Evolutionary conservation across 1,140 invertebrate species (phyloP).

Genomic region (Theocolax elegans): DNA sequence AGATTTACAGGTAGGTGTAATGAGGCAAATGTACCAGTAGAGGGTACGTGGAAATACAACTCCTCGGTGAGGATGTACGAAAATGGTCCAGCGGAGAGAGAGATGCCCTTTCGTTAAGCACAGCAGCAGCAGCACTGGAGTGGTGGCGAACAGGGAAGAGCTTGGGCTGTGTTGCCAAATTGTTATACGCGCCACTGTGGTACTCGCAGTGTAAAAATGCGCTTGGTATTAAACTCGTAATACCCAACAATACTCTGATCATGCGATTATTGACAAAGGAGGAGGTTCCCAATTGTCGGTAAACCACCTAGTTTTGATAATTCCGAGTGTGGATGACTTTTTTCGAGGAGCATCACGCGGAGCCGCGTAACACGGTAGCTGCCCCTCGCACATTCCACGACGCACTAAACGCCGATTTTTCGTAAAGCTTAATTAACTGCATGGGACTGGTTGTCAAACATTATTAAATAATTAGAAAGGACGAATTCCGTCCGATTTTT

Average conservation of each 20-base stretch:
- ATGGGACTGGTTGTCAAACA: slow-evolving; percentile 16
- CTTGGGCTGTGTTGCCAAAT: slow-evolving; percentile 35
- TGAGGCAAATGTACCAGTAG: too few relatives aligned
- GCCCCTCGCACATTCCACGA: slow-evolving; percentile 65
- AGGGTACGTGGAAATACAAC: too few relatives aligned
- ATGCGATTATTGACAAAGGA: too few relatives aligned
- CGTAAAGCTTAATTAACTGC: slow-evolving; percentile 52
- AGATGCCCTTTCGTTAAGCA: too few relatives aligned
- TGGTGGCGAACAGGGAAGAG: slow-evolving; percentile 44
- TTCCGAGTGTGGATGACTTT: slow-evolving; percentile 39
- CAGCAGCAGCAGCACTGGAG: slow-evolving; percentile 22
- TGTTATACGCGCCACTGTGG: slow-evolving; percentile 14
- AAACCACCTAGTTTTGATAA: too few relatives aligned
- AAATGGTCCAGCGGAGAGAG: too few relatives aligned
- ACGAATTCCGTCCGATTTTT: slow-evolving; percentile 38
- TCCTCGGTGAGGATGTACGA: too few relatives aligned
- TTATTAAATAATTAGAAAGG: slow-evolving; percentile 52
- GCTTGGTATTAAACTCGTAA: not conserved
- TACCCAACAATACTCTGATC: too few relatives aligned
- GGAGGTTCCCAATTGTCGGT: too few relatives aligned
- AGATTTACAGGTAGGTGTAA: too few relatives aligned
- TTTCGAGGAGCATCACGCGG: slow-evolving; percentile 61
- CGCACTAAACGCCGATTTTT: slow-evolving; percentile 55
- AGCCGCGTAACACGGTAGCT: slow-evolving; percentile 69
- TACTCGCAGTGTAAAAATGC: slow-evolving; percentile 14